These are phyloP conservation scores for Macaria notata DNA, from an alignment of 2,888 invertebrate genomes.

Conservation along the genomic window DNA sequence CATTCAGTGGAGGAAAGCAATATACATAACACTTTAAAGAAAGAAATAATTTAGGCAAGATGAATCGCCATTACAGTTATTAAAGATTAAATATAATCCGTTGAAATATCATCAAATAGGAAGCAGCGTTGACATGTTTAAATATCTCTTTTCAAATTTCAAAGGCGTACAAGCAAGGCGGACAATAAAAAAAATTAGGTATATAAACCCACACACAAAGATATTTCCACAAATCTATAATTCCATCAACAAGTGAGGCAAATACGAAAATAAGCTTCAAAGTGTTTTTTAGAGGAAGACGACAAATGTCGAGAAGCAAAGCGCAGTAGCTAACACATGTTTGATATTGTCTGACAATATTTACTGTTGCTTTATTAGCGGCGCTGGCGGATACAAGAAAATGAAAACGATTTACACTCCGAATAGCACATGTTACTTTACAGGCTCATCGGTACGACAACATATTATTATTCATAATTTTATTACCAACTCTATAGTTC, in stretches of 20 bases:
- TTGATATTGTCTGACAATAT: constrained; percentile 79
- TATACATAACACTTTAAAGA: background rate
- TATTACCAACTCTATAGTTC: no score
- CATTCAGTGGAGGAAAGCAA: background rate
- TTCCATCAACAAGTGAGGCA: constrained; percentile 71
- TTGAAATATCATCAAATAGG: constrained; percentile 65
- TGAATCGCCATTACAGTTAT: constrained; percentile 52
- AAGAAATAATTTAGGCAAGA: constrained; percentile 37
- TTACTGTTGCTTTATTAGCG: constrained; percentile 75
- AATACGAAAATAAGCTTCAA: constrained; percentile 81
- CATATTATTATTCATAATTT: no score
- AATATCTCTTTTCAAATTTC: constrained; percentile 70
- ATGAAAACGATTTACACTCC: constrained; percentile 62
- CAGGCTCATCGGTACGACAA: no score
- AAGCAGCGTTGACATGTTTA: constrained; percentile 77
- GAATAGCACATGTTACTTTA: constrained; percentile 17
- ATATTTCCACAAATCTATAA: constrained; percentile 78
- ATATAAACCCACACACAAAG: constrained; percentile 68
- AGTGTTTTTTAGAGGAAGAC: constrained; percentile 77
- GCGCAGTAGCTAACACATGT: constrained; percentile 76
- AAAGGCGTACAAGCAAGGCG: constrained; percentile 64
- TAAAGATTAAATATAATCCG: constrained; percentile 62
- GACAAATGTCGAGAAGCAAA: constrained; percentile 73
- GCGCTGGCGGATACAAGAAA: constrained; percentile 60
- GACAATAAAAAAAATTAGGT: constrained; percentile 65